Evolutionary conservation across 2,797 vertebrate species (phyloP).

Genomic region (Pseudopleuronectes americanus): DNA sequence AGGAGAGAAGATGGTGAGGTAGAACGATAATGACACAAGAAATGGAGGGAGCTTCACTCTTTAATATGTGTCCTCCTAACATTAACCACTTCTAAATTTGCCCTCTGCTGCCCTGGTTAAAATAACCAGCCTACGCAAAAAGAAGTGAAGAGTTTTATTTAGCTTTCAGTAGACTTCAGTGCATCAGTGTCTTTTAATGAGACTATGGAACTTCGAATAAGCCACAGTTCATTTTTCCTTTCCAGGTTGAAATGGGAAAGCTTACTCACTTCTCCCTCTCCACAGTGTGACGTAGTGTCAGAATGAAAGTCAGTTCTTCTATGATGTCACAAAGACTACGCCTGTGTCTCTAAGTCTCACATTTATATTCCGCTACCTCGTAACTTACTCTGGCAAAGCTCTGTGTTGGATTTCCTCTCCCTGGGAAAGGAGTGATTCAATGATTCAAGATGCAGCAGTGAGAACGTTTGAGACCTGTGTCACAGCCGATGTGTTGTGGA

Average conservation of each 20-base stretch:
- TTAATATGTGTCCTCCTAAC: conserved; percentile 41
- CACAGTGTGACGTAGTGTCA: conserved; percentile 58
- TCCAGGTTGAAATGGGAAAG: conserved; percentile 49
- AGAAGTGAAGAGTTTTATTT: conserved; percentile 40
- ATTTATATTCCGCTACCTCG: conserved; percentile 36
- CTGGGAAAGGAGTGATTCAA: conserved; percentile 17
- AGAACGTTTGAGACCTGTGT: conserved; percentile 17
- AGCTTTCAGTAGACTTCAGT: conserved; percentile 18
- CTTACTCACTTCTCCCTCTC: conserved; percentile 73
- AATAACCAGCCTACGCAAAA: conserved; percentile 12
- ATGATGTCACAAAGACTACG: conserved; percentile 20
- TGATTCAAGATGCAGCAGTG: conserved; percentile 34
- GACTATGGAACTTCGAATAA: conserved; percentile 57
- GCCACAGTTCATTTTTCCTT: conserved; percentile 42
- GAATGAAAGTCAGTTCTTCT: conserved; percentile 33
- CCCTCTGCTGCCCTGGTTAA: conserved; percentile 14
- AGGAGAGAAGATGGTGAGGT: conserved; percentile 20
- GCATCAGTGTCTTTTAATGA: conserved; percentile 31
- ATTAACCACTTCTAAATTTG: conserved; percentile 36
- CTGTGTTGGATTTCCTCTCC: conserved; percentile 42
- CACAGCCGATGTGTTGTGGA: conserved; percentile 9
- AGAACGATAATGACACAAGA: conserved; percentile 29
- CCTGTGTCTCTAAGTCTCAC: conserved; percentile 46
- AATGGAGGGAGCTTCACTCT: conserved; percentile 10
- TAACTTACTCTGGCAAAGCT: conserved; percentile 34